Conservation (phyloP, 2,888 invertebrate genomes). For the Nudaria mundana region DNA sequence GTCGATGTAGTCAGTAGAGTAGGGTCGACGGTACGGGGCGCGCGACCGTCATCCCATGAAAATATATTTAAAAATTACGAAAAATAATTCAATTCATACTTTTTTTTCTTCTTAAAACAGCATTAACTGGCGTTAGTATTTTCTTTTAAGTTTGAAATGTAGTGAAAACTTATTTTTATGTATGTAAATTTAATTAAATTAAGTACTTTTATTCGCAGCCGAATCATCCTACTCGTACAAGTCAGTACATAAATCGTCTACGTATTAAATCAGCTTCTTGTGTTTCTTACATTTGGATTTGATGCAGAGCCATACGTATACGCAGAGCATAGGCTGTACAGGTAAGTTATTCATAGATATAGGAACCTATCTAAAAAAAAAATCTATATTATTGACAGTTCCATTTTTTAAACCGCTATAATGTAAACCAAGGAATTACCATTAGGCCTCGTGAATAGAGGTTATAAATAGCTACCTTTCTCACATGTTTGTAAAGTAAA, state of each 20-base stretch:
- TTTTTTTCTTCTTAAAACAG: slow-evolving; percentile 4
- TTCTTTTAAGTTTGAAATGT: no score
- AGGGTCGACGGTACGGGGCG: slow-evolving; percentile 55
- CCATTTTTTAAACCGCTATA: neutral
- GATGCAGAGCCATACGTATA: no score
- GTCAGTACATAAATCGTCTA: no score
- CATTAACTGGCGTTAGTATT: slow-evolving; percentile 5
- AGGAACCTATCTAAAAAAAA: neutral
- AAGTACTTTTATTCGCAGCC: slow-evolving; percentile 7
- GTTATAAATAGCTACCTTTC: slow-evolving; percentile 36
- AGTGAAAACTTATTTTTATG: no score
- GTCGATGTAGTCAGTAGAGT: slow-evolving; percentile 57
- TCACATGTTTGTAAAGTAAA: slow-evolving; percentile 44
- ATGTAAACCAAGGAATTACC: neutral
- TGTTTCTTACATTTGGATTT: no score
- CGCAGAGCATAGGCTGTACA: slow-evolving; percentile 1
- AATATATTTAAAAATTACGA: slow-evolving; percentile 23
- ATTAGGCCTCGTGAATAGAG: slow-evolving; percentile 18
- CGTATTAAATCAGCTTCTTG: no score
- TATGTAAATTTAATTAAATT: slow-evolving; percentile 28
- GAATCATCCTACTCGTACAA: neutral
- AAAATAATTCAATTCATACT: slow-evolving; percentile 5
- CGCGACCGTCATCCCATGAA: slow-evolving; percentile 39
- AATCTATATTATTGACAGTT: neutral
- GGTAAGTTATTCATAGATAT: neutral